These are phyloP conservation scores for Zoroaster sp. DNA, from an alignment of 53 echinoderm and acorn worm genomes.

Conservation along the genomic window DNA sequence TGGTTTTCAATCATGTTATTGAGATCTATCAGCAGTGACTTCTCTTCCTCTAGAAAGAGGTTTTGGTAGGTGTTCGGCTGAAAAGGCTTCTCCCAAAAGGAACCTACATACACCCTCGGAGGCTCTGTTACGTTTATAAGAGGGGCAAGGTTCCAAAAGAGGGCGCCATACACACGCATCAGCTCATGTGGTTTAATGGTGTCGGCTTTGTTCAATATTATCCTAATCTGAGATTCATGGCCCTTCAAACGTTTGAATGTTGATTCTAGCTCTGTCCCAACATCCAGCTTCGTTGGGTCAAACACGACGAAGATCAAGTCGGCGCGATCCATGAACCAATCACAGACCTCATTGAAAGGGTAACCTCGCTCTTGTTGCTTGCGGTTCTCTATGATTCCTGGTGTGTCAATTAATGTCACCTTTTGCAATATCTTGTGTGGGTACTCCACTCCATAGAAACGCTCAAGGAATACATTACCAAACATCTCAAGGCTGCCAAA, in stretches of 20 bases:
- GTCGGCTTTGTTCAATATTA: slow-evolving; percentile 83
- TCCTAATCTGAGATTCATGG: slow-evolving; percentile 86
- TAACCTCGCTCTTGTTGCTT: slow-evolving; percentile 84
- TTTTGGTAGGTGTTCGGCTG: slow-evolving; percentile 53
- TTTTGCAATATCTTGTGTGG: slow-evolving; percentile 77
- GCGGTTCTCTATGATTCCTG: slow-evolving; percentile 86
- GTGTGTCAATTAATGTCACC: slow-evolving; percentile 78
- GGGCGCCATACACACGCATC: slow-evolving; percentile 88
- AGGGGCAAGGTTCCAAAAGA: slow-evolving; percentile 88
- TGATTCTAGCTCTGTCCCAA: slow-evolving; percentile 81
- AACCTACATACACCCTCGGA: slow-evolving; percentile 78
- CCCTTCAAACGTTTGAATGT: slow-evolving; percentile 77
- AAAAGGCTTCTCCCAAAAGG: slow-evolving; percentile 74
- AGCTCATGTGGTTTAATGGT: slow-evolving; percentile 70
- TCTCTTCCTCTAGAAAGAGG: slow-evolving; percentile 72
- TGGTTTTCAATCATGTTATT: slow-evolving; percentile 69
- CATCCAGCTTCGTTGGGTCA: slow-evolving; percentile 83
- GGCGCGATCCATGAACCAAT: slow-evolving; percentile 87
- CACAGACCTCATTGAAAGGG: slow-evolving; percentile 84
- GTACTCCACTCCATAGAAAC: slow-evolving; percentile 64
- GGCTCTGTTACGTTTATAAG: slow-evolving; percentile 84
- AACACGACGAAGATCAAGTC: slow-evolving; percentile 86
- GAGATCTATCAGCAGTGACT: slow-evolving; percentile 67
- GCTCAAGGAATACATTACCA: slow-evolving; percentile 77
- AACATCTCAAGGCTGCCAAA: slow-evolving; percentile 71